phyloP scores from a whole-genome alignment of 2,113 vertebrate species.

The Cygnus atratus region DNA sequence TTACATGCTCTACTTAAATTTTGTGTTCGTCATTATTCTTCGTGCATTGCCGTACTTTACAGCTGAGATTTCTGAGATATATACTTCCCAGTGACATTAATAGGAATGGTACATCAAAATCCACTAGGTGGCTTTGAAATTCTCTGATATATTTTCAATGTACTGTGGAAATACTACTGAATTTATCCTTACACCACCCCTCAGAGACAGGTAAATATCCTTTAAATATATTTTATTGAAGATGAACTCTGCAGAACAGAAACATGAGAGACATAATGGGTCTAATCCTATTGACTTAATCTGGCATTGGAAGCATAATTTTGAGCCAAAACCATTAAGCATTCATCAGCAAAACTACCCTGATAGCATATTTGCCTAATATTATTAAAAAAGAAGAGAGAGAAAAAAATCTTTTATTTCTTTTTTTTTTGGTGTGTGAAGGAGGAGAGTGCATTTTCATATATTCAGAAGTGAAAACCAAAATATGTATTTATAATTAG shows the following conservation, averaged over 20 bases:
- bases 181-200: constrained; percentile 43
- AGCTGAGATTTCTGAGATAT: constrained; percentile 14
- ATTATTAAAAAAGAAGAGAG: not conserved
- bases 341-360: constrained; percentile 36
- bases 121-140: constrained; percentile 47
- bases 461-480: not conserved
- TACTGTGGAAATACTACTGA: constrained; percentile 16
- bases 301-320: constrained; percentile 1
- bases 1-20: constrained; percentile 38
- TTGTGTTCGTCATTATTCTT: constrained; percentile 32
- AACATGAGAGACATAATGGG: constrained; percentile 39
- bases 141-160: constrained; percentile 35
- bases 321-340: constrained; percentile 27
- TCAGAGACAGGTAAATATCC: constrained; percentile 58
- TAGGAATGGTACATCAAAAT: constrained; percentile 44
- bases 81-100: constrained; percentile 38
- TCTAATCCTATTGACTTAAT: constrained; percentile 51
- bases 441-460: not conserved
- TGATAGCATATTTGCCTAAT: not conserved
- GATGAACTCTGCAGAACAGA: constrained; percentile 25
- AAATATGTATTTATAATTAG: not conserved
- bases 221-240: constrained; percentile 58
- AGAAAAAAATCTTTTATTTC: not conserved
- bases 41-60: constrained; percentile 6
- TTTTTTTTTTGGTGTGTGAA: not conserved